phyloP scores from a whole-genome alignment of 1,140 invertebrate species.

The Harlomillsia oculata region DNA sequence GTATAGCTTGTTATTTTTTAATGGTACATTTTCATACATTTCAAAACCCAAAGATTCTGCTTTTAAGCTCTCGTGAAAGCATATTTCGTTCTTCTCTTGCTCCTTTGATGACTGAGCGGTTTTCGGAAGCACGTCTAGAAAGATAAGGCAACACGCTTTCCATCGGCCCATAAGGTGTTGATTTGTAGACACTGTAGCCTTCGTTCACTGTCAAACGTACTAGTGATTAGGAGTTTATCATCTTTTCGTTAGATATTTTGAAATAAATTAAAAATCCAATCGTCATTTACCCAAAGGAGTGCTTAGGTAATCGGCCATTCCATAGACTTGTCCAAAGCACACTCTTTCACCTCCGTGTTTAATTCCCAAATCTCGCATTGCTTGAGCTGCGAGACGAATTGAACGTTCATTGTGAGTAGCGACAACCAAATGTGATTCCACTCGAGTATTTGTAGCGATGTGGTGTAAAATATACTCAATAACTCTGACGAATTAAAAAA shows the following conservation, averaged over 20 bases:
- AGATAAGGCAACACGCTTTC: slow-evolving; percentile 45
- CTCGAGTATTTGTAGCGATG: slow-evolving; percentile 16
- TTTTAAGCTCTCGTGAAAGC: slow-evolving; percentile 40
- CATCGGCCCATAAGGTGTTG: slow-evolving; percentile 48
- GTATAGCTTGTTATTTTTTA: no score
- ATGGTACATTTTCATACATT: background rate
- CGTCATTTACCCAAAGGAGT: slow-evolving; percentile 44
- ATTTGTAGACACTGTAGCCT: slow-evolving; percentile 50
- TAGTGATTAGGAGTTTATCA: background rate
- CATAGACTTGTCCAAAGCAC: slow-evolving; percentile 48
- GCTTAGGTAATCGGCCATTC: slow-evolving; percentile 50
- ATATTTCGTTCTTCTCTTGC: slow-evolving; percentile 46
- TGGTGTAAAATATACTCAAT: slow-evolving; percentile 19
- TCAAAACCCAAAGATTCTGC: background rate
- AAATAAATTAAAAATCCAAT: background rate
- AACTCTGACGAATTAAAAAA: slow-evolving; percentile 17
- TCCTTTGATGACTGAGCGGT: slow-evolving; percentile 45
- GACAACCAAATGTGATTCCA: slow-evolving; percentile 36
- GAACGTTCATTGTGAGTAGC: slow-evolving; percentile 42
- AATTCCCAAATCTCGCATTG: slow-evolving; percentile 32
- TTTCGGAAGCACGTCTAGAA: slow-evolving; percentile 46
- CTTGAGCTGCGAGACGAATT: slow-evolving; percentile 35
- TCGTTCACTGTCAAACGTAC: slow-evolving; percentile 40
- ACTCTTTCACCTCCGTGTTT: slow-evolving; percentile 34
- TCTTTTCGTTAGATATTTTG: background rate